These are phyloP conservation scores for Antheraea yamamai DNA, from an alignment of 2,888 invertebrate species.

Conservation along the genomic window DNA sequence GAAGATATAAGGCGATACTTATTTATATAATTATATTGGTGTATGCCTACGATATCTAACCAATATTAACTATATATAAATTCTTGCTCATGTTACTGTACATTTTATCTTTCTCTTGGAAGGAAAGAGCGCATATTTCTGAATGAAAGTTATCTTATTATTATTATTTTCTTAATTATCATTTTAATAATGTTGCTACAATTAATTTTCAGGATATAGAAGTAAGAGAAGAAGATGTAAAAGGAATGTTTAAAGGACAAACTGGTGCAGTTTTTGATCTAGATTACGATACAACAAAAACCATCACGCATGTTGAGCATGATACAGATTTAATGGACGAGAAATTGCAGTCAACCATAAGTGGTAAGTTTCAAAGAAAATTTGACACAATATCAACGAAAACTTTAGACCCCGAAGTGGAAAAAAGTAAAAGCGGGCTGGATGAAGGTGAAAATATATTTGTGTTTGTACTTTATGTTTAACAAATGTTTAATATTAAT, in stretches of 20 bases:
- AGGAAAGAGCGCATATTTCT: too few species aligned
- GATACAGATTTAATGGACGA: conserved; percentile 23
- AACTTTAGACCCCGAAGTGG: not conserved
- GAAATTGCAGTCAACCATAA: conserved; percentile 7
- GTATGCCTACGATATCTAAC: not conserved
- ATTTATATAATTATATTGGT: too few species aligned
- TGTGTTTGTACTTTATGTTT: not conserved
- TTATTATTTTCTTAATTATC: not conserved
- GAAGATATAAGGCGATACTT: not conserved
- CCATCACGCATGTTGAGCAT: conserved; percentile 52
- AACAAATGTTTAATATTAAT: too few species aligned
- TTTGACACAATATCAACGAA: not conserved
- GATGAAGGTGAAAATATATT: not conserved
- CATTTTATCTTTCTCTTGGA: too few species aligned
- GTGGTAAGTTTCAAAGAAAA: not conserved
- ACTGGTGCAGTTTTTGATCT: conserved; percentile 46
- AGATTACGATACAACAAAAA: conserved; percentile 55
- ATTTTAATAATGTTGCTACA: not conserved
- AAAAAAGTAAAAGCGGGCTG: not conserved
- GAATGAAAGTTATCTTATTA: too few species aligned
- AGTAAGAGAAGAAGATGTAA: conserved; percentile 54
- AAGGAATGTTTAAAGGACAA: conserved; percentile 50
- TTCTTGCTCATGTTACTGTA: too few species aligned
- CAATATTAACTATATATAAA: too few species aligned
- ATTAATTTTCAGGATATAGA: conserved; percentile 49